These are phyloP conservation scores for Chloebia gouldiae DNA, from an alignment of 2,113 vertebrate species.

Conservation along the genomic window DNA sequence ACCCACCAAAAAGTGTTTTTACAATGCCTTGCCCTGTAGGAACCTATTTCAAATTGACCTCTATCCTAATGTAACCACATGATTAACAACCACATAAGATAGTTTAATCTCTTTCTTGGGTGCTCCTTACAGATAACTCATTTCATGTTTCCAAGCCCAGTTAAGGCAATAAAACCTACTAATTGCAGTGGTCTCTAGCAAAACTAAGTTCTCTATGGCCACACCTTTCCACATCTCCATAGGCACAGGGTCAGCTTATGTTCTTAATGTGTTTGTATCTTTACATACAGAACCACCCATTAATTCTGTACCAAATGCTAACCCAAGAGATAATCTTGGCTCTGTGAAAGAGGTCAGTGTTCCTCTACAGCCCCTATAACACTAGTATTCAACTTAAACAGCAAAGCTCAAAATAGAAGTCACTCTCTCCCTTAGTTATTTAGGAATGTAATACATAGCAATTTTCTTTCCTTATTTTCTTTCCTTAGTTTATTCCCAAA, in stretches of 20 bases:
- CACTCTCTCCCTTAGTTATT: background rate
- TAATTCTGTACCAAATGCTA: background rate
- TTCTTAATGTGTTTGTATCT: background rate
- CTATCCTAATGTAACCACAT: background rate
- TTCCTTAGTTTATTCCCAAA: background rate
- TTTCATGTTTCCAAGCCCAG: background rate
- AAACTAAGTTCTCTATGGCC: background rate
- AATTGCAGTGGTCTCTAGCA: background rate
- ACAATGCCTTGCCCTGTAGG: background rate
- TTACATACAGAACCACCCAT: background rate
- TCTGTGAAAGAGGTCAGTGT: background rate
- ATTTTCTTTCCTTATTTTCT: slow-evolving; percentile 22
- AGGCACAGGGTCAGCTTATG: background rate
- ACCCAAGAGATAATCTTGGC: background rate
- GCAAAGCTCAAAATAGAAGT: background rate
- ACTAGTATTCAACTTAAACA: background rate
- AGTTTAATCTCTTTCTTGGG: background rate
- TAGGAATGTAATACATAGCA: background rate
- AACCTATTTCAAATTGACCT: background rate
- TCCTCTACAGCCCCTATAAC: background rate
- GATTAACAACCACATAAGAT: background rate
- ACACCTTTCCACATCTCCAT: background rate
- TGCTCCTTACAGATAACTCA: background rate
- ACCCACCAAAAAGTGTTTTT: background rate
- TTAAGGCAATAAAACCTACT: background rate